Evolutionary conservation across 2,113 vertebrate species (phyloP), one percentile per base, ranked within the genome.

Genomic region (Mormoops blainvillei): DNA sequence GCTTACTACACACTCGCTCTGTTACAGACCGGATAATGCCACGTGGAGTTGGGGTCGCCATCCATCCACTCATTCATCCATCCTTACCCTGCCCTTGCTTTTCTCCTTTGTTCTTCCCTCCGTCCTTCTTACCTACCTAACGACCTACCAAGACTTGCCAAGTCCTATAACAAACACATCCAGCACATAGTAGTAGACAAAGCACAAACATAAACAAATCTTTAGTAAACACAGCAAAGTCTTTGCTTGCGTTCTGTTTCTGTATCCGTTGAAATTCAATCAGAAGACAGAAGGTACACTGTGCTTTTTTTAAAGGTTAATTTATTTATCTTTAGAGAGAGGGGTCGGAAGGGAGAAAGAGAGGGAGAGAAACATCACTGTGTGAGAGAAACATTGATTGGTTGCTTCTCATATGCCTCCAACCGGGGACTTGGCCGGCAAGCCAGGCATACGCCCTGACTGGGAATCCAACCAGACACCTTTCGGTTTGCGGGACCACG

Each of bases 181-280:
- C 67, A 41, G 22, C 18, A 31, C 41, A n/a, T 2, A 28, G 36
- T n/a, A 38, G 24, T 67, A 43, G 82, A 87, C 68, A 63, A 43
- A 48, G 38, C 11, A 28, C 31, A 26, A 78, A 36, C 12, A 36
- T 16, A 52, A 56, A 18, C 12, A 9, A 13, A 54, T 28, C 41
- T 68, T 71, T 26, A 41, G 52, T 54, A 22, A 73, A 52, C 76
- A 91, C 74, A 96, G 88, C 96, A 76, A 56, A 65, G 80, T 93
- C 45, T 68, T 92, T 38, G 20, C 16, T 67, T 41, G 50, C 31
- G 2, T 45, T 76, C 90, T 95, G 45, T 67, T 31, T 38, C 19
- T 18, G 0, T 71, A 7, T 85, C 19, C n/a, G 54, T 58, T 36
- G 76, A 48, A 80, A 85, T 54, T 70, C 76, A 68, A 8, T 81